Percentiles rank a stretch among this genome's conserved stretches.
Conservation (phyloP, 2,888 invertebrate genomes). For the Megastigmus dorsalis region DNA sequence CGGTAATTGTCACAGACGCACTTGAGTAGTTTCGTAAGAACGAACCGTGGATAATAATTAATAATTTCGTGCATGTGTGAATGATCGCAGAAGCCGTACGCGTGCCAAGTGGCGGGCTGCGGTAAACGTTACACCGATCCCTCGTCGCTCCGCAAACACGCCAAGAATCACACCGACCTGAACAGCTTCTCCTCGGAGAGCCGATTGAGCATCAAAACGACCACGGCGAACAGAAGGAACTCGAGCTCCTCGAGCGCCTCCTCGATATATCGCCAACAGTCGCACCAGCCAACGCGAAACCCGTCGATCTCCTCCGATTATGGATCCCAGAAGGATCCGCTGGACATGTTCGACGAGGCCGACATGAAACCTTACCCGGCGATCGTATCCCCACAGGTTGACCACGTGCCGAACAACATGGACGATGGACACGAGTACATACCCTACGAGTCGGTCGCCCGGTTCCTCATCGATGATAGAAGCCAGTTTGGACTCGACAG, state of each 20-base stretch:
- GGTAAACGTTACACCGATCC: slow-evolving; percentile 95
- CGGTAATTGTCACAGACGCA: too few species aligned
- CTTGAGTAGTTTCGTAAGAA: too few species aligned
- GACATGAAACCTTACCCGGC: slow-evolving; percentile 39
- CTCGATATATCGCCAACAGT: slow-evolving; percentile 28
- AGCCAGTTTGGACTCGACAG: slow-evolving; percentile 57
- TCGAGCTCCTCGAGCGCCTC: slow-evolving; percentile 53
- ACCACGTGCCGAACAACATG: slow-evolving; percentile 56
- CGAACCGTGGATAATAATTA: not conserved
- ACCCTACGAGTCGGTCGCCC: slow-evolving; percentile 68
- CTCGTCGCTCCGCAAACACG: slow-evolving; percentile 93
- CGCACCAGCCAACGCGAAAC: slow-evolving; percentile 6
- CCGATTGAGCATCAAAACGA: not conserved
- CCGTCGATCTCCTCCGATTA: slow-evolving; percentile 48
- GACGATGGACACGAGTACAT: slow-evolving; percentile 68
- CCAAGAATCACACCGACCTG: slow-evolving; percentile 82
- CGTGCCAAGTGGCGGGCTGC: slow-evolving; percentile 91
- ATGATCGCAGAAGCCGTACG: slow-evolving; percentile 92
- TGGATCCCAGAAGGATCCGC: slow-evolving; percentile 42
- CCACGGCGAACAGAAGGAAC: slow-evolving; percentile 18
- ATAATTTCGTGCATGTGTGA: not conserved
- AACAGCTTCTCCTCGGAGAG: not conserved
- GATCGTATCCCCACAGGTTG: slow-evolving; percentile 21
- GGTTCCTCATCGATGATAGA: slow-evolving; percentile 64
- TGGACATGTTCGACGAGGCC: slow-evolving; percentile 40